Percentiles rank a stretch among this genome's conserved stretches.
Conservation (phyloP, 1,140 invertebrate species). For the Pogonomyrmex californicus region DNA sequence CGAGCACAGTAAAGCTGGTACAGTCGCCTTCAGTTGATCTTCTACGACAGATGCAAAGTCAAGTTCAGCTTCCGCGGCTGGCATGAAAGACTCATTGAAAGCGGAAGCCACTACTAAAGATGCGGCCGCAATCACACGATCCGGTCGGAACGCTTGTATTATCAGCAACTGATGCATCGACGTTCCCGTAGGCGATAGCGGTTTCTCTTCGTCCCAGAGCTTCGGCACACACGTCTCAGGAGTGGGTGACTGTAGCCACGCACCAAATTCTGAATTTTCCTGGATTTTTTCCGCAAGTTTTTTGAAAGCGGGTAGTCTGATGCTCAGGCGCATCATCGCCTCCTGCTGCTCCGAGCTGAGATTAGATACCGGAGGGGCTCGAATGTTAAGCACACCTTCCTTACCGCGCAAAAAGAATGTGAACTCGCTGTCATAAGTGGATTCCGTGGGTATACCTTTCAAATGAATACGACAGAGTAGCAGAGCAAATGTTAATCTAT, state of each 20-base stretch:
- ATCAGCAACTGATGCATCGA: constrained; percentile 96
- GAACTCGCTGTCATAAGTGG: constrained; percentile 96
- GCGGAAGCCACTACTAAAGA: constrained; percentile 95
- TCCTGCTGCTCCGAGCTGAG: constrained; percentile 95
- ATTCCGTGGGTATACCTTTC: constrained; percentile 93
- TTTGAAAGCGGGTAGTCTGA: constrained; percentile 93
- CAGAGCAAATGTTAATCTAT: constrained; percentile 97
- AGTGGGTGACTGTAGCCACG: constrained; percentile 96
- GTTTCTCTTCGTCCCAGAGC: constrained; percentile 96
- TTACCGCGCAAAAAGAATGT: constrained; percentile 97
- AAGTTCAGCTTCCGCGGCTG: constrained; percentile 96
- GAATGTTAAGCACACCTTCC: constrained; percentile 92
- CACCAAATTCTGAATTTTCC: constrained; percentile 92
- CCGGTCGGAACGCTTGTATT: constrained; percentile 97
- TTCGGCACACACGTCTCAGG: constrained; percentile 97
- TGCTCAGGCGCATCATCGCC: constrained; percentile 90
- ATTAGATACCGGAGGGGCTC: constrained; percentile 87
- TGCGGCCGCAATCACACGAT: constrained; percentile 96
- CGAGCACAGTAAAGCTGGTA: constrained; percentile 98
- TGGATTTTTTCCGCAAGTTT: constrained; percentile 92
- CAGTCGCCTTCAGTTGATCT: constrained; percentile 95
- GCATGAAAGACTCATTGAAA: constrained; percentile 95
- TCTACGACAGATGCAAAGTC: constrained; percentile 96
- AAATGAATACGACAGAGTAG: constrained; percentile 97
- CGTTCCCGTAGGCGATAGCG: constrained; percentile 91